These are phyloP conservation scores for Rhopalosiphum padi DNA, from an alignment of 1,140 invertebrate species.

Conservation along the genomic window DNA sequence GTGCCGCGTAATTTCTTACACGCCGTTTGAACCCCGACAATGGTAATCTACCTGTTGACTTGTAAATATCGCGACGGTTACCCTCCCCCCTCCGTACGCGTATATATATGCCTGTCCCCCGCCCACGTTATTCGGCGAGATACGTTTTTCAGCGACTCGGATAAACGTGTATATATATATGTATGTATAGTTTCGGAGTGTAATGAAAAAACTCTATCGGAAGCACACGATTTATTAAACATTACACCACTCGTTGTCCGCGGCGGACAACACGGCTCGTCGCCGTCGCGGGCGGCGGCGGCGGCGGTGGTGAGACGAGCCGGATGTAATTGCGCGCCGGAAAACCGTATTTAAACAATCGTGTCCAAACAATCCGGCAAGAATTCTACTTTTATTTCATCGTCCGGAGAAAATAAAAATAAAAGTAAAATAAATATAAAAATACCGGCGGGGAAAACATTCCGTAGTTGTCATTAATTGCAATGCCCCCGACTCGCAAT, in stretches of 20 bases:
- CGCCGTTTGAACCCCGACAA: background rate
- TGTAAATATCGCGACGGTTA: background rate
- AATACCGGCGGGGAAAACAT: background rate
- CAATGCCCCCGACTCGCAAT: background rate
- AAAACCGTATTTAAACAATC: background rate
- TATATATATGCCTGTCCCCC: too few species aligned
- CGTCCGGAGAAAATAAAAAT: background rate
- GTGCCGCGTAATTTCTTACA: constrained; percentile 15
- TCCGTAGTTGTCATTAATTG: background rate
- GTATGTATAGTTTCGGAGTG: background rate
- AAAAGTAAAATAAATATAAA: background rate
- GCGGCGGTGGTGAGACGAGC: background rate
- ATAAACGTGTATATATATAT: background rate
- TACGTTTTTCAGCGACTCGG: background rate
- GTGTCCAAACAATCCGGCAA: background rate
- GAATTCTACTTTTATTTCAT: constrained; percentile 16
- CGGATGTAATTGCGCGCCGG: background rate
- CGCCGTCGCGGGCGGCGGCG: background rate
- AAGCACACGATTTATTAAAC: background rate
- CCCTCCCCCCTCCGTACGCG: too few species aligned
- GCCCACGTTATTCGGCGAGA: too few species aligned
- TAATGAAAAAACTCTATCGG: background rate
- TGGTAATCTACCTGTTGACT: background rate
- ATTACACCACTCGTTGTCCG: background rate
- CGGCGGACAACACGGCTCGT: background rate